Conservation (phyloP, 2,797 vertebrate species). For the Danio aesculapii region DNA sequence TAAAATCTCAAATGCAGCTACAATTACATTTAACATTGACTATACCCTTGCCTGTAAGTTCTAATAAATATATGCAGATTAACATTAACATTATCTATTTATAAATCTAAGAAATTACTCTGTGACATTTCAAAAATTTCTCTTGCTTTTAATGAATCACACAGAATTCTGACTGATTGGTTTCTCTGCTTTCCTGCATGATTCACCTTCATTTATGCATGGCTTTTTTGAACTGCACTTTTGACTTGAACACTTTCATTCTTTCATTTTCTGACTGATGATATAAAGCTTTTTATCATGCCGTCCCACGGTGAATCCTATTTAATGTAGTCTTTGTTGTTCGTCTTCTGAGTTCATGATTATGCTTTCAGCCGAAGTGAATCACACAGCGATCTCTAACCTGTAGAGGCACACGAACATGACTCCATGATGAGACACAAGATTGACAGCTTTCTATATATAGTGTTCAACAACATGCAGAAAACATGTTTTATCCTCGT, state of each 20-base stretch:
- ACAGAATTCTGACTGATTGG: background rate
- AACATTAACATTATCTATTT: background rate
- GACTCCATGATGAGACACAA: background rate
- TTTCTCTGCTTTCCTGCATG: conserved; percentile 17
- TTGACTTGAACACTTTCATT: background rate
- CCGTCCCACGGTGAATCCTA: background rate
- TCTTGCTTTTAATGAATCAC: conserved; percentile 1
- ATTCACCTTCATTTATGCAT: background rate
- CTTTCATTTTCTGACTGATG: conserved; percentile 14
- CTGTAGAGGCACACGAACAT: background rate
- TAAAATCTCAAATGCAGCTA: too few relatives aligned
- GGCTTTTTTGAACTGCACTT: conserved; percentile 5
- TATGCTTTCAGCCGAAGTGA: conserved; percentile 29
- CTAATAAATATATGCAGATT: background rate
- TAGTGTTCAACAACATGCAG: conserved; percentile 10
- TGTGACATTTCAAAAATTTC: background rate
- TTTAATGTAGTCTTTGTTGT: conserved; percentile 23
- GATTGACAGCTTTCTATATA: conserved; percentile 9
- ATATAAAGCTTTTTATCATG: conserved; percentile 14
- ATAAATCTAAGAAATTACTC: background rate
- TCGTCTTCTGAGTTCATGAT: conserved; percentile 17
- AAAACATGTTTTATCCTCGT: background rate
- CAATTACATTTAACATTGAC: too few relatives aligned
- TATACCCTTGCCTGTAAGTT: too few relatives aligned
- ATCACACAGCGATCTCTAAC: conserved; percentile 22